phyloP scores from a whole-genome alignment of 2,113 vertebrate species.

The Megaceryle maxima region DNA sequence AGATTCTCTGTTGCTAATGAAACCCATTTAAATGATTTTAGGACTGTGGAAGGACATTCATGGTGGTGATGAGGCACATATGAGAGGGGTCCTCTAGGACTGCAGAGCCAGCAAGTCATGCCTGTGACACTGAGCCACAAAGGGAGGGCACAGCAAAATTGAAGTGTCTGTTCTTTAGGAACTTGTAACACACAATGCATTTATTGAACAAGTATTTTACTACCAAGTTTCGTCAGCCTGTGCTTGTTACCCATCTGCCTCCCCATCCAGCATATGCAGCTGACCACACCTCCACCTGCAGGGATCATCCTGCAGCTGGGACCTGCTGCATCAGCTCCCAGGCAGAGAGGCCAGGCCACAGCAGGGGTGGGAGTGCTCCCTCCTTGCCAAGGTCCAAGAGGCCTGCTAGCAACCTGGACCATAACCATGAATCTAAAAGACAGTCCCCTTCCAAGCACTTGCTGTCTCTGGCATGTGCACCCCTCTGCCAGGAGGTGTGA shows the following conservation, averaged over 20 bases:
- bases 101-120: neutral
- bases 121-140: neutral
- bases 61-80: neutral
- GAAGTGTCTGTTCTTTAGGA: neutral
- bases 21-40: neutral
- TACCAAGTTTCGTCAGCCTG: neutral
- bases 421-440: neutral
- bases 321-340: neutral
- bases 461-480: neutral
- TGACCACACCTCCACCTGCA: neutral
- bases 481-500: neutral
- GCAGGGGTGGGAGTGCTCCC: neutral
- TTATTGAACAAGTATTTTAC: neutral
- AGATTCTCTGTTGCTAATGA: neutral
- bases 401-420: neutral
- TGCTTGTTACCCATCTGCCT: neutral
- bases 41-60: neutral
- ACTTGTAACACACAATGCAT: neutral
- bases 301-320: neutral
- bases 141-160: neutral
- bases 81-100: neutral
- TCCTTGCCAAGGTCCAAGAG: neutral
- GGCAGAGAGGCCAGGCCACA: accelerated
- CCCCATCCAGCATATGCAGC: accelerated
- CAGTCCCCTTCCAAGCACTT: neutral